Evolutionary conservation across 1,140 invertebrate genomes (phyloP).

Genomic region (Achroia grisella): DNA sequence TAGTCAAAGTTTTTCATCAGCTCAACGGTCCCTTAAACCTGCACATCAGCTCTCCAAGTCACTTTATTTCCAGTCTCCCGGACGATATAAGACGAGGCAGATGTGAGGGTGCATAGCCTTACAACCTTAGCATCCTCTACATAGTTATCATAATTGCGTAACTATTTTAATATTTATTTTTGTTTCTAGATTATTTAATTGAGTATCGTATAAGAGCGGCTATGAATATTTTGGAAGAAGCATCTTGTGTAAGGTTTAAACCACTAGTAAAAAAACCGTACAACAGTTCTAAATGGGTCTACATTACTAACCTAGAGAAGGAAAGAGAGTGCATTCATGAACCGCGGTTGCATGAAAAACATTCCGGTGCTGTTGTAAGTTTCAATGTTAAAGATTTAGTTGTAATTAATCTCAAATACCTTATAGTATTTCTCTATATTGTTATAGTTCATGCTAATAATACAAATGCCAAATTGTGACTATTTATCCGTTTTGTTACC

Average conservation of each 20-base stretch:
- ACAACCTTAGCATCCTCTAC: no score
- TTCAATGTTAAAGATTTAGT: neutral
- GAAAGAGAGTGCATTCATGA: constrained; percentile 33
- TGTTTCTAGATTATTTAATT: constrained; percentile 21
- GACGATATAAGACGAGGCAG: no score
- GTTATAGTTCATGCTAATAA: no score
- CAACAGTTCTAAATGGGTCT: constrained; percentile 21
- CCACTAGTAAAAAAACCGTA: constrained; percentile 4
- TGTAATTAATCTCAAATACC: neutral
- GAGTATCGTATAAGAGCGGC: constrained; percentile 15
- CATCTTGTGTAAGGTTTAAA: constrained; percentile 36
- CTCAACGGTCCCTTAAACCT: no score
- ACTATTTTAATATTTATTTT: constrained; percentile 3
- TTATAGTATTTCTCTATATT: no score
- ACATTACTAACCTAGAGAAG: constrained; percentile 33
- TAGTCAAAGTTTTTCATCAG: no score
- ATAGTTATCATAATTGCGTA: neutral
- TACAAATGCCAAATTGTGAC: no score
- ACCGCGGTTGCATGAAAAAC: neutral
- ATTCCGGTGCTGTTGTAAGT: constrained; percentile 26
- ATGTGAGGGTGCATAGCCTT: no score
- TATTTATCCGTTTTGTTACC: no score
- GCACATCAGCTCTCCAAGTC: no score
- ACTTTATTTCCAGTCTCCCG: no score
- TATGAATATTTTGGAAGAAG: constrained; percentile 29